Evolutionary conservation across 92 coral and sea anemone species (phyloP).

Genomic region (Chrysogorgia sp.): DNA sequence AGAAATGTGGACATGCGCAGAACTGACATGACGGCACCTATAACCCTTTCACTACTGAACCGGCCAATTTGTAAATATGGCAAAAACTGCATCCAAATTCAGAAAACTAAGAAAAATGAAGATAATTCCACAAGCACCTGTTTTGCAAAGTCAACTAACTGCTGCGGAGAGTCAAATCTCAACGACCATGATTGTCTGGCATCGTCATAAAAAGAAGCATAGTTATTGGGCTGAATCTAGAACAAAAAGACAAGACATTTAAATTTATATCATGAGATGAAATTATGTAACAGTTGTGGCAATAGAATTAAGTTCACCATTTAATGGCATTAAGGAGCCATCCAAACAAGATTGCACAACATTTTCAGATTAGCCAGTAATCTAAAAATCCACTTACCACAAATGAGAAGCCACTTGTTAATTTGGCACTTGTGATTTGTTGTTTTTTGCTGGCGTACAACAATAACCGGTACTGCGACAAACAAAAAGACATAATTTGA

Average conservation of each 20-base stretch:
- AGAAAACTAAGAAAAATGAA: neutral
- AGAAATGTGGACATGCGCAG: too few species aligned
- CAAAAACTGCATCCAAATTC: too few species aligned
- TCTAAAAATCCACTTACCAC: conserved; percentile 91
- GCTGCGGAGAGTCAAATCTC: conserved; percentile 81
- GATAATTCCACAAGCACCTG: conserved; percentile 63
- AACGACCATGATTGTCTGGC: conserved; percentile 93
- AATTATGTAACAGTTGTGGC: neutral
- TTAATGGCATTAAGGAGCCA: neutral
- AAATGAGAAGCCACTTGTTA: conserved; percentile 78
- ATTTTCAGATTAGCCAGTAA: too few species aligned
- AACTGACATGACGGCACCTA: too few species aligned
- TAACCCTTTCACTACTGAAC: too few species aligned
- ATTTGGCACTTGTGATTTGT: conserved; percentile 83
- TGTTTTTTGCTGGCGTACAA: conserved; percentile 90
- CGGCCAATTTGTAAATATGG: too few species aligned
- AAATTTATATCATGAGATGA: neutral
- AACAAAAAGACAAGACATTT: neutral
- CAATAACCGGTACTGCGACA: conserved; percentile 76
- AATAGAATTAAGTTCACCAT: neutral
- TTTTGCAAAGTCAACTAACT: conserved; percentile 74
- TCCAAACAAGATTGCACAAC: neutral
- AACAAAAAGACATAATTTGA: neutral
- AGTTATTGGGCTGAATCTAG: conserved; percentile 92
- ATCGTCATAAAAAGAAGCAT: conserved; percentile 97